phyloP scores from a whole-genome alignment of 2,797 vertebrate genomes.

The Enteromius mattozi region DNA sequence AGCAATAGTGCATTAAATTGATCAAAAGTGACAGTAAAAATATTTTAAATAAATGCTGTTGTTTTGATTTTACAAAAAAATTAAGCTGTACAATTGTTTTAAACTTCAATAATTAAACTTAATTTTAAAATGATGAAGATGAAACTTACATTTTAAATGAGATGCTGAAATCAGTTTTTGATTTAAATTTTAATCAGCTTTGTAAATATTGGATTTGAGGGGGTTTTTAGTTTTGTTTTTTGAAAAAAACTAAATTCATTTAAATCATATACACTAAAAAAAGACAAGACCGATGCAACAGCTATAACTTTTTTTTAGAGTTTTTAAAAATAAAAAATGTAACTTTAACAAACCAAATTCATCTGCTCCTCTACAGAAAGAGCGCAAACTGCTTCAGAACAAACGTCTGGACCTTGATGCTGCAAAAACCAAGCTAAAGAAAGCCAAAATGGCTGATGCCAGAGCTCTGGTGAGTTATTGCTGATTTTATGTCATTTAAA shows the following conservation, averaged over 20 bases:
- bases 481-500: not conserved
- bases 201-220: not conserved
- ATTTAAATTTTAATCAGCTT: not conserved
- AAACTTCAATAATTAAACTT: not conserved
- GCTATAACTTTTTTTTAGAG: not conserved
- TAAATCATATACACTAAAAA: not conserved
- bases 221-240: not conserved
- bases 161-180: not conserved
- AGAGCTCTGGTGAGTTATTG: constrained; percentile 86
- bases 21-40: not conserved
- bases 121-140: not conserved
- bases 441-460: constrained; percentile 91
- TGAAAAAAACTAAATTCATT: not conserved
- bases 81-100: not conserved
- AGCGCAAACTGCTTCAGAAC: constrained; percentile 93
- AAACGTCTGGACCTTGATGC: constrained; percentile 98
- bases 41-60: not conserved
- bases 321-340: not conserved
- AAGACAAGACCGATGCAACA: not conserved
- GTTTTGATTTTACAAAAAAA: not conserved
- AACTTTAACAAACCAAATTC: not conserved
- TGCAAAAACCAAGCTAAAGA: constrained; percentile 95
- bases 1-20: not conserved
- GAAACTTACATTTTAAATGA: not conserved
- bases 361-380: constrained; percentile 83